Conservation (phyloP, 2,113 vertebrate genomes). For the Pica pica region DNA sequence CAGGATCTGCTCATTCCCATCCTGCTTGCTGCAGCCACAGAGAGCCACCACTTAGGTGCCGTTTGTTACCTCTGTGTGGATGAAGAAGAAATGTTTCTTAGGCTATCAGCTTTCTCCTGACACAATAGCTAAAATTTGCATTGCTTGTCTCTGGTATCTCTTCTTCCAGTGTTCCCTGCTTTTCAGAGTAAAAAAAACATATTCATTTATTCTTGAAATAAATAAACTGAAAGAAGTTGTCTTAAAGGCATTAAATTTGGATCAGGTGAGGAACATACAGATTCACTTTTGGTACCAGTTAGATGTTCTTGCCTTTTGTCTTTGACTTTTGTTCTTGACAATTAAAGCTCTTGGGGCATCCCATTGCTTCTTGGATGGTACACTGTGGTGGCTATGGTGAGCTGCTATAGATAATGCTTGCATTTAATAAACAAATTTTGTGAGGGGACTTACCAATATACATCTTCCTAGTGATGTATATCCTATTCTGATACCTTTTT, state of each 20-base stretch:
- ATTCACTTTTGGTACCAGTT: neutral
- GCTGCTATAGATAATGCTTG: neutral
- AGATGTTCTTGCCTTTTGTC: neutral
- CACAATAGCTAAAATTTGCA: neutral
- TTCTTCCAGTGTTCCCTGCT: neutral
- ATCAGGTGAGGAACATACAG: neutral
- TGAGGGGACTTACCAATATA: neutral
- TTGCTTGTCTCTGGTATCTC: neutral
- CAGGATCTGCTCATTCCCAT: neutral
- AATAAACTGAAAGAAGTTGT: neutral
- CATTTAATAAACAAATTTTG: neutral
- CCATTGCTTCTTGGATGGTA: neutral
- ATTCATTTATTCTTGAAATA: neutral
- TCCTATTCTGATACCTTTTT: neutral
- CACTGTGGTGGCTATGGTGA: neutral
- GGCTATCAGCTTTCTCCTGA: neutral
- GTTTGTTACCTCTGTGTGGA: neutral
- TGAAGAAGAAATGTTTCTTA: neutral
- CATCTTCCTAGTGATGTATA: neutral
- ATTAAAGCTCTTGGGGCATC: neutral
- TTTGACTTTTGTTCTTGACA: neutral
- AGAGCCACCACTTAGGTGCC: rapidly evolving
- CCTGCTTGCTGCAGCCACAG: neutral
- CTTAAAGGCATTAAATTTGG: neutral
- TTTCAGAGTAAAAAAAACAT: neutral